Conservation (phyloP, 2,888 invertebrate species). For the Conops quadrifasciatus region DNA sequence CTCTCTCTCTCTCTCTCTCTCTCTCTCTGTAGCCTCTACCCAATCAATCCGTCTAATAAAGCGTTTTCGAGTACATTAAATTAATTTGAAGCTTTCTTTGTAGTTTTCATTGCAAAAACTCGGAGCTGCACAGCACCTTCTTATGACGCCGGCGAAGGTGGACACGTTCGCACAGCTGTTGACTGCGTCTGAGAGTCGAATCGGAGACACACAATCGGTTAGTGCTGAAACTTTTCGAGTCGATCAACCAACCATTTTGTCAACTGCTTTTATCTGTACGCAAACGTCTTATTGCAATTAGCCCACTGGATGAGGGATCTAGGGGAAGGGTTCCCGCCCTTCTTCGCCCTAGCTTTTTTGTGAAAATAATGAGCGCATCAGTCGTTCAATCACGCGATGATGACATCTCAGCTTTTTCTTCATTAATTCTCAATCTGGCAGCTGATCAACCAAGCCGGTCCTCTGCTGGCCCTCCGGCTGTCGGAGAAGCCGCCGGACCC, state of each 20-base stretch:
- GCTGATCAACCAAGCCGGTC: background rate
- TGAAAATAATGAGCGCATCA: background rate
- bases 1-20: background rate
- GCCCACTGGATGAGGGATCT: background rate
- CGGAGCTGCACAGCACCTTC: constrained; percentile 15
- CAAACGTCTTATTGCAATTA: constrained; percentile 13
- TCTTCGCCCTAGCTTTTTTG: background rate
- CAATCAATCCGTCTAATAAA: background rate
- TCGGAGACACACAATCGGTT: background rate
- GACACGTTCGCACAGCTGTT: background rate
- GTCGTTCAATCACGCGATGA: constrained; percentile 17
- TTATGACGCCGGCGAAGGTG: background rate
- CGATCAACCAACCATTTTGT: background rate
- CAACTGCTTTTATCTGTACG: background rate
- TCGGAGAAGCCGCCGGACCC: background rate
- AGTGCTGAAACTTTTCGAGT: background rate
- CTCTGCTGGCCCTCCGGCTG: background rate
- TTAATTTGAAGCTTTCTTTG: constrained; percentile 30
- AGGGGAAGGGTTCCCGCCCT: background rate
- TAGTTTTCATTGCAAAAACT: constrained; percentile 29
- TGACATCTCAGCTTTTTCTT: constrained; percentile 10
- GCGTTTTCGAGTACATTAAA: constrained; percentile 25
- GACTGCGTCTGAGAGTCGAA: background rate
- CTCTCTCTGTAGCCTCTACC: background rate
- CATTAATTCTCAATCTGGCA: constrained; percentile 30